Evolutionary conservation across 2,797 vertebrate species (phyloP).

Genomic region (Danio choprae): DNA sequence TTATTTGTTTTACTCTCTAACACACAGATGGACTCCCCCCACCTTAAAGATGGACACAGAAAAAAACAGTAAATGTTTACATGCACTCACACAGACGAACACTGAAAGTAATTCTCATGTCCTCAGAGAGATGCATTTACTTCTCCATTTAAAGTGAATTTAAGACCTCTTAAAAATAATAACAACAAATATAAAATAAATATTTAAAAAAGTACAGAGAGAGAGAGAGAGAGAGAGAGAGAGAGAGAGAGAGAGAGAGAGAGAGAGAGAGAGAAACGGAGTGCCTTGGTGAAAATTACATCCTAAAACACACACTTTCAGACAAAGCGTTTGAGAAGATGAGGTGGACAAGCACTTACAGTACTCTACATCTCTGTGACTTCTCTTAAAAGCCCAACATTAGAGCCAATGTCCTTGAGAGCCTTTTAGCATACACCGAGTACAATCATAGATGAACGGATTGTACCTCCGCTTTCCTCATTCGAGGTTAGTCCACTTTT

Average conservation of each 20-base stretch:
- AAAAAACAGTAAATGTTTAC: constrained; percentile 1
- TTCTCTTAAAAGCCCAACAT: constrained; percentile 42
- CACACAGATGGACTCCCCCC: background rate
- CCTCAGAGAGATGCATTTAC: constrained; percentile 24
- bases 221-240: background rate
- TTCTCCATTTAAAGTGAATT: constrained; percentile 57
- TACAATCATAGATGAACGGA: constrained; percentile 9
- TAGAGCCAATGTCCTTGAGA: constrained; percentile 33
- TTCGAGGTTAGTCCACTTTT: constrained; percentile 22
- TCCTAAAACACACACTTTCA: constrained; percentile 19
- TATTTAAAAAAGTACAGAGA: too few relatives aligned
- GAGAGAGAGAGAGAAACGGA: background rate
- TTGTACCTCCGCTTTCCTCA: background rate
- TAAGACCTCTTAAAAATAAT: too few relatives aligned
- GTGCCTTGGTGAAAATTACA: constrained; percentile 3
- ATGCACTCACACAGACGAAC: background rate
- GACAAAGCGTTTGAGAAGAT: constrained; percentile 22
- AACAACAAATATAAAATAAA: too few relatives aligned
- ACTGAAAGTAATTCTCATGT: constrained; percentile 32
- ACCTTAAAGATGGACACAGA: background rate
- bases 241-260: background rate
- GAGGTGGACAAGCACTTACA: constrained; percentile 41
- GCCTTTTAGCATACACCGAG: constrained; percentile 16
- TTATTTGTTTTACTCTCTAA: background rate
- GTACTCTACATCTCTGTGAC: constrained; percentile 14